Percentiles rank a stretch among this genome's conserved stretches.
phyloP scores from a whole-genome alignment of 2,113 vertebrate genomes.

The Odocoileus virginianus region DNA sequence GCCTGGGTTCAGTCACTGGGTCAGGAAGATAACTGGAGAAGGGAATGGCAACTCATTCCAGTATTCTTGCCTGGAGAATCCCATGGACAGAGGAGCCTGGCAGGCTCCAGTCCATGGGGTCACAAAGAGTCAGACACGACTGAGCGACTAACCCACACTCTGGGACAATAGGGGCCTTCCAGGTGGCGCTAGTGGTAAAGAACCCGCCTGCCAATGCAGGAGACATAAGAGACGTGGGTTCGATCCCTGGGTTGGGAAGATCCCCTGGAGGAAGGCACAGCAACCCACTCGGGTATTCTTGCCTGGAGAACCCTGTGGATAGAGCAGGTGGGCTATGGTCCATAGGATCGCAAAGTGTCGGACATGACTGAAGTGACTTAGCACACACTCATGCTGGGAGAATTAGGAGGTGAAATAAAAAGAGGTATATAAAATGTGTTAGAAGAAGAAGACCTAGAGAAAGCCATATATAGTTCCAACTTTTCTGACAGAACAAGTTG shows the following conservation, averaged over 20 bases:
- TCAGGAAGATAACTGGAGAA: not conserved
- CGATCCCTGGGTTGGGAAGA: not conserved
- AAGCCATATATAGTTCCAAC: not conserved
- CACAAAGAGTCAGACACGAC: not conserved
- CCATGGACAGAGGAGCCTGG: not conserved
- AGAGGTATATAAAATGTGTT: not conserved
- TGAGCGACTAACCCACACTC: not conserved
- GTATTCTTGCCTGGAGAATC: not conserved
- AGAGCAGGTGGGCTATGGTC: not conserved
- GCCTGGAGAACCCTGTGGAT: not conserved
- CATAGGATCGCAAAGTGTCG: not conserved
- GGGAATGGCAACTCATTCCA: not conserved
- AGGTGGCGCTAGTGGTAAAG: not conserved
- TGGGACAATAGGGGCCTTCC: not conserved
- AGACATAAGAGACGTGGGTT: not conserved
- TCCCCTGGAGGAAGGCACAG: not conserved
- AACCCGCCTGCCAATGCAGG: not conserved
- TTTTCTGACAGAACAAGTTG: not conserved
- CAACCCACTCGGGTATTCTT: not conserved
- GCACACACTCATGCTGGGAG: not conserved
- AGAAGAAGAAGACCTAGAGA: not conserved
- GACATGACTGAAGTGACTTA: not conserved
- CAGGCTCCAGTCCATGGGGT: not conserved
- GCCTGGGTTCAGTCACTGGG: accelerated
- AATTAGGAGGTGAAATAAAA: not conserved